Base-by-base conservation (phyloP, 2,888 invertebrate genomes). In the Lochmaea capreae region DNA sequence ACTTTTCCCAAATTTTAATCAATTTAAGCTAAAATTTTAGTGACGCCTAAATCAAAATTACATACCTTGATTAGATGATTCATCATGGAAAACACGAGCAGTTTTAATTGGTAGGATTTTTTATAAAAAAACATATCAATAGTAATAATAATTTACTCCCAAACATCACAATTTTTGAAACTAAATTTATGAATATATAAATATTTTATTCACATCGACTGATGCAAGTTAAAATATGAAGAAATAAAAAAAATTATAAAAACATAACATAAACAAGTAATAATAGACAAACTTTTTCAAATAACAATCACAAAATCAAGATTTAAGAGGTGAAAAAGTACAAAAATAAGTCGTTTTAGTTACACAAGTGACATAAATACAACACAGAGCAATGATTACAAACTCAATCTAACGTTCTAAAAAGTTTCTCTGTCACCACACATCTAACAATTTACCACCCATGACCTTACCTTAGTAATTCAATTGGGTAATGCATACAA, bases 161-260 rank as follows among this genome's bases (percentile, higher is more conserved):
- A 67, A 67, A 67, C 67, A 74, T 71, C 74, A 74, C 74, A 77
- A 73, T 73, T 67, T 69, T 76, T 72, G 73, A 72, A 76, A 77
- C 73, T 72, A 73, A 76, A 73, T 73, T 43, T 78, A 74, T 72
- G 74, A 75, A 74, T 68, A 73, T 72, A 78, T 78, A 78, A 77
- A 78, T 77, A 78, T 67, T 71, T 73, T 69, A 72, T 77, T 76
- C 76, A 77, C 73, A 75, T 66, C 63, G 61, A 68, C 63, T 75
- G 73, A 65, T 66, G 52, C 59, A 71, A 16, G 67, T 74, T 74
- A 74, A 74, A 74, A 74, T 74, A 71, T 74, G 59, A 71, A 74
- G 71, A 71, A 71, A 67, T 67, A 74, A 74, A 59, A 73, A 67
- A 70, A 65, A 74, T 74, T 71, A 66, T 74, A 69, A 74, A n/a